Base-by-base conservation (phyloP, 2,888 invertebrate genomes). In the Drosophila histrio region DNA sequence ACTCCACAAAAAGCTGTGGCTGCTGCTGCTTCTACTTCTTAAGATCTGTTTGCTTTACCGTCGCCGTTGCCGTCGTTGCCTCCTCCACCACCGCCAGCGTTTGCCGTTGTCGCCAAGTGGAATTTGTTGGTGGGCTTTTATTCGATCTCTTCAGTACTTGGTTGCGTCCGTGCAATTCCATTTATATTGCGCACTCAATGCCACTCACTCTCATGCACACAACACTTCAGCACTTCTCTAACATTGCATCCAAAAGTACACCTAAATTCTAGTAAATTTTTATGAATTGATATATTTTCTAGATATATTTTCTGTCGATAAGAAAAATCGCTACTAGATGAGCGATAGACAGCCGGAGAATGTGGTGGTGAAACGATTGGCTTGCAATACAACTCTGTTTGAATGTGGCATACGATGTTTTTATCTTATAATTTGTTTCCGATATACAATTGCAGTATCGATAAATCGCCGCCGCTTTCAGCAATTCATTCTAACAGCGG, bases 61-160 rank as follows among this genome's bases (percentile, higher is more conserved):
- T 61, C 57, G 58, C 44, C 50, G 60, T 71, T 53, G 65, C 53
- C 59, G 60, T 44, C 43, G 63, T 62, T 34, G 36, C 60, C 75
- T 74, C 60, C 59, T 69, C 54, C 62, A 57, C 63, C 78, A 52
- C 62, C 47, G 46, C 58, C 67, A 75, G 61, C 63, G 62, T 70
- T 68, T 24, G 68, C 60, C 65, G 76, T 76, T 70, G 70, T 70
- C 69, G 66, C 61, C 56, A 72, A 69, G 64, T 68, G 59, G 44
- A 79, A 71, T 56, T 77, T 73, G 62, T 72, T 88, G 83, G 69
- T 88, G 72, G 72, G 81, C 65, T 73, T 80, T 73, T 78, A 60
- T 49, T 83, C 44, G 50, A 71, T 68, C 53, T 83, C 44, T 73
- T 76, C 47, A 61, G 65, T 83, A 66, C 57, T 67, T 72, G 41